Percentiles rank a stretch among this genome's conserved stretches.
Conservation (phyloP, 2,797 vertebrate genomes). For the Rousettus madagascariensis region DNA sequence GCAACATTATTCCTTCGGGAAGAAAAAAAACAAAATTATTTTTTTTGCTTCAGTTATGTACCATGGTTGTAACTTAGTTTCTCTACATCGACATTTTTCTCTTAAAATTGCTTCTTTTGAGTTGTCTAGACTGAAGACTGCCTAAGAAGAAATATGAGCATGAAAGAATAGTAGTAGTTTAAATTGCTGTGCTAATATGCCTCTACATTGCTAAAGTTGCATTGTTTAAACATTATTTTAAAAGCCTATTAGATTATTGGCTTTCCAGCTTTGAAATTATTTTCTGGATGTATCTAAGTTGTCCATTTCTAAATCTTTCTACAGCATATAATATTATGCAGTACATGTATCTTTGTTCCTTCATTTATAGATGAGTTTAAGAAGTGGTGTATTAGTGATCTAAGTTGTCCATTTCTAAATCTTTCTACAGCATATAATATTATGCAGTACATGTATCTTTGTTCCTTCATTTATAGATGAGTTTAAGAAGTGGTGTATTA, state of each 20-base stretch:
- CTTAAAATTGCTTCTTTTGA: conserved; percentile 43
- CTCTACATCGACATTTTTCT: conserved; percentile 28
- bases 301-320: conserved; percentile 60
- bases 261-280: conserved; percentile 31
- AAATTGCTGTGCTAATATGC: not conserved
- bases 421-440: conserved; percentile 49
- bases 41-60: conserved; percentile 15
- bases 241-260: conserved; percentile 54
- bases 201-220: not conserved
- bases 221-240: conserved; percentile 57
- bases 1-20: not conserved
- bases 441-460: conserved; percentile 35
- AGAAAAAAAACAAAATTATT: not conserved
- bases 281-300: conserved; percentile 32
- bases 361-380: conserved; percentile 54
- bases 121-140: not conserved
- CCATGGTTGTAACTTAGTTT: not conserved
- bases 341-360: conserved; percentile 21
- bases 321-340: conserved; percentile 52
- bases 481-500: conserved; percentile 52
- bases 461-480: conserved; percentile 54
- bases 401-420: conserved; percentile 61
- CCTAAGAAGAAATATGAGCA: conserved; percentile 33
- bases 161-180: conserved; percentile 50
- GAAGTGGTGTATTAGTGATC: conserved; percentile 51